Percentiles rank a stretch among this genome's conserved stretches.
Evolutionary conservation across 2,797 vertebrate genomes (phyloP).

Genomic region (Tokudaia tokunoshimensis): DNA sequence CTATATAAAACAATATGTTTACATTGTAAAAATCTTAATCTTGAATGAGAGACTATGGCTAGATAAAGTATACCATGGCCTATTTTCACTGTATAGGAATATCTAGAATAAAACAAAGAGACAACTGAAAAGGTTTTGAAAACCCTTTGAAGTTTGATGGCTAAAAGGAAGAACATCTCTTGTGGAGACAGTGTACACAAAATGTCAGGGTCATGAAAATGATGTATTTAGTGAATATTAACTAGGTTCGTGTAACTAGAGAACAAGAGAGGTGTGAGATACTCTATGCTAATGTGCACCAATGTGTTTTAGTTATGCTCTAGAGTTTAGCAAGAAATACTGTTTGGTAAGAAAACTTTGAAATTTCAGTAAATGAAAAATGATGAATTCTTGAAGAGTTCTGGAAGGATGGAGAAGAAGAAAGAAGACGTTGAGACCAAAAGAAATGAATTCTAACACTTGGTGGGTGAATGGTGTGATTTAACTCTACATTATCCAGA

Average conservation of each 20-base stretch:
- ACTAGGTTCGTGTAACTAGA: neutral
- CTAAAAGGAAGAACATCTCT: neutral
- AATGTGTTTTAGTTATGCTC: neutral
- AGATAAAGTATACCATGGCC: neutral
- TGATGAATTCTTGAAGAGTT: neutral
- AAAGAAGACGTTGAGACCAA: conserved; percentile 13
- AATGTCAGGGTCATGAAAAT: neutral
- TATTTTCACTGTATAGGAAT: conserved; percentile 17
- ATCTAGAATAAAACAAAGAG: conserved; percentile 22
- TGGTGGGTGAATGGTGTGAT: neutral
- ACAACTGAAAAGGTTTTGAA: neutral
- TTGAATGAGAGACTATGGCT: conserved; percentile 31
- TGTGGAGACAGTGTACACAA: neutral
- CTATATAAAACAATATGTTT: neutral
- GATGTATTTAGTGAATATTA: neutral
- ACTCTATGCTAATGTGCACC: neutral
- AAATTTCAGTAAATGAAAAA: conserved; percentile 39
- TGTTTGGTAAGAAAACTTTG: neutral
- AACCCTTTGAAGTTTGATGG: neutral
- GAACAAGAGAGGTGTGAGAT: neutral
- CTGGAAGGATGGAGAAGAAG: neutral
- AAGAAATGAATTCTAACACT: neutral
- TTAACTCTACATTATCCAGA: neutral
- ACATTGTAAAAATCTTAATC: neutral
- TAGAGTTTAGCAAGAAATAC: neutral